Evolutionary conservation across 2,113 vertebrate species (phyloP).

Genomic region (Barbus barbus): DNA sequence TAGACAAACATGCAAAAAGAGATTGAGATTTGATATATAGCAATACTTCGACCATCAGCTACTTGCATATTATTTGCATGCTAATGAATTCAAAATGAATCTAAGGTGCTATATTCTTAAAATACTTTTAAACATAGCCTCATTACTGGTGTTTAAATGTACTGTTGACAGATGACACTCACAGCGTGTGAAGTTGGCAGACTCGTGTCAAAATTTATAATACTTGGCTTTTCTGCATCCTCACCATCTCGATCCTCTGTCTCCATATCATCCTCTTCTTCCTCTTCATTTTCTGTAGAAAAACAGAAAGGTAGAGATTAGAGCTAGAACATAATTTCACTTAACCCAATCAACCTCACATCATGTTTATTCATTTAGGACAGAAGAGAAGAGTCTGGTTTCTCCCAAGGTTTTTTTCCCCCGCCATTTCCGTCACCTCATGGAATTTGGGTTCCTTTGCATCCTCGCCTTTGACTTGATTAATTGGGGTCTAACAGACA

Average conservation of each 20-base stretch:
- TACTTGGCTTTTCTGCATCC: constrained; percentile 83
- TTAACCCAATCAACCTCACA: too few species aligned
- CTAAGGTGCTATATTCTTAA: neutral
- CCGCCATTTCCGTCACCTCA: too few species aligned
- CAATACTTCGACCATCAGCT: neutral
- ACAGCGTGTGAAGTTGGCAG: constrained; percentile 94
- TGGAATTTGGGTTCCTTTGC: too few species aligned
- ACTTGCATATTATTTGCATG: neutral
- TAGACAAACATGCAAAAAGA: neutral
- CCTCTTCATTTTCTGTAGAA: constrained; percentile 82
- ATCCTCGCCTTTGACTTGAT: too few species aligned
- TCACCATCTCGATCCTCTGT: constrained; percentile 87
- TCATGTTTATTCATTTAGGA: too few species aligned
- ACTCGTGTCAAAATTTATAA: constrained; percentile 96
- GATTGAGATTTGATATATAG: too few species aligned
- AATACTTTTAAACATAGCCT: neutral
- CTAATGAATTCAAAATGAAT: neutral
- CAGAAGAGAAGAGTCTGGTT: too few species aligned
- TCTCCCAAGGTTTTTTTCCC: too few species aligned
- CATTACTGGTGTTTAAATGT: neutral
- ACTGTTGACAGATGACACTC: constrained; percentile 59
- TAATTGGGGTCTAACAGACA: too few species aligned
- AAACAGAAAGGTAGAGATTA: neutral
- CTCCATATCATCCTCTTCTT: constrained; percentile 91
- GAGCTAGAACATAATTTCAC: neutral